Evolutionary conservation across 53 echinoderm and acorn worm genomes (phyloP).

Genomic region (Antedon mediterranea): DNA sequence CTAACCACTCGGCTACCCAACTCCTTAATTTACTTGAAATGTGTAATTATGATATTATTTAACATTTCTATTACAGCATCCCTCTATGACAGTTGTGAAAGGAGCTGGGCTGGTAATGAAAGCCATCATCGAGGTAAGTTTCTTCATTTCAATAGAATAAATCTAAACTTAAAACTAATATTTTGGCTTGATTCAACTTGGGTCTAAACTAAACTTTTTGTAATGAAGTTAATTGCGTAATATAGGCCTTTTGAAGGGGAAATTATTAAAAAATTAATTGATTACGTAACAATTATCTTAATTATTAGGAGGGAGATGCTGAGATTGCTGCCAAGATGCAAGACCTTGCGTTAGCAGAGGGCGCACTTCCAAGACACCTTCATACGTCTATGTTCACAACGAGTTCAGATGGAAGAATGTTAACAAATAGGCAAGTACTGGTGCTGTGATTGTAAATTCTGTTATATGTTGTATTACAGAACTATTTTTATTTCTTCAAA

Average conservation of each 20-base stretch:
- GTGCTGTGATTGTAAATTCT: too few species aligned
- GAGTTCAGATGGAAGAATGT: conserved; percentile 73
- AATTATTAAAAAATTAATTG: background rate
- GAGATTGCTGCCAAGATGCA: conserved; percentile 99
- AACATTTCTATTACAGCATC: conserved; percentile 49
- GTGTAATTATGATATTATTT: too few species aligned
- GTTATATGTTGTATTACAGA: too few species aligned
- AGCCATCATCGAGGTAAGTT: conserved; percentile 91
- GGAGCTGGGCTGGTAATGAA: conserved; percentile 97
- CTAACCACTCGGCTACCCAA: too few species aligned
- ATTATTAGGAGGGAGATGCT: conserved; percentile 72
- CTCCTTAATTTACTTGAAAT: too few species aligned
- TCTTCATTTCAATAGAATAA: background rate
- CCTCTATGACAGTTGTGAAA: conserved; percentile 95
- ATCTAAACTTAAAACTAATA: too few species aligned
- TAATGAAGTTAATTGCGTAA: too few species aligned
- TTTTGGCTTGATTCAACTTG: too few species aligned
- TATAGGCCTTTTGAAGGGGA: too few species aligned
- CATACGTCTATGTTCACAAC: conserved; percentile 76
- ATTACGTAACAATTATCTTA: background rate
- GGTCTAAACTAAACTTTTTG: too few species aligned
- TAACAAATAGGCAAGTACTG: conserved; percentile 68
- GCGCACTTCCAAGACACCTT: conserved; percentile 77
- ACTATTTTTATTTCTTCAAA: too few species aligned
- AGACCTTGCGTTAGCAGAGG: conserved; percentile 89